Conservation (phyloP, 1,140 invertebrate species). For the Sitodiplosis mosellana region DNA sequence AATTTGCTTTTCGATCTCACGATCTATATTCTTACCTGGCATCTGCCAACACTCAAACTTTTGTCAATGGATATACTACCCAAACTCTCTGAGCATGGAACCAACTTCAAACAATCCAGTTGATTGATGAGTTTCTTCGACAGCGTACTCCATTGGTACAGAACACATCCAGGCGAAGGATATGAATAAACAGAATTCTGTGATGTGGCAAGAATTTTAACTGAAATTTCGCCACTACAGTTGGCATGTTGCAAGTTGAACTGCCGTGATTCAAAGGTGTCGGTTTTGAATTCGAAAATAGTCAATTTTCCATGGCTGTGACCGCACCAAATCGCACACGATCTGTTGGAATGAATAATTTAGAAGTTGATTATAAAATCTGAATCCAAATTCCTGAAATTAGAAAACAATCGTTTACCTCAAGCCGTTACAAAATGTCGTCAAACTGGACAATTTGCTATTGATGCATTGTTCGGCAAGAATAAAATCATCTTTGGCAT, state of each 20-base stretch:
- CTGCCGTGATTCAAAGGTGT: no score
- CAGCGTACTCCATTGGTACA: constrained; percentile 65
- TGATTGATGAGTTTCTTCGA: constrained; percentile 51
- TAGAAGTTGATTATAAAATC: constrained; percentile 36
- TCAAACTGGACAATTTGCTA: constrained; percentile 36
- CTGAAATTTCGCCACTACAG: constrained; percentile 11
- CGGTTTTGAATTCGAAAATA: no score
- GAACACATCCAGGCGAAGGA: constrained; percentile 56
- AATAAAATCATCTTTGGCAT: constrained; percentile 51
- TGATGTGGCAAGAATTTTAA: constrained; percentile 37
- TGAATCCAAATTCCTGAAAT: no score
- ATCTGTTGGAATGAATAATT: constrained; percentile 32
- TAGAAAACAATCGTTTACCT: constrained; percentile 52
- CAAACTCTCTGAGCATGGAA: constrained; percentile 78
- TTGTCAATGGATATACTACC: constrained; percentile 85
- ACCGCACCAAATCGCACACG: no score
- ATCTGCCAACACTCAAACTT: constrained; percentile 56
- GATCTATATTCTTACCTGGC: constrained; percentile 35
- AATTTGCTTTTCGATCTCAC: background rate
- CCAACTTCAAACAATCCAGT: constrained; percentile 78
- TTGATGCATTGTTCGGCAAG: constrained; percentile 55
- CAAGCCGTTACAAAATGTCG: constrained; percentile 48
- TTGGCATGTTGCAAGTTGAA: constrained; percentile 28
- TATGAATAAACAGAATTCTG: constrained; percentile 55
- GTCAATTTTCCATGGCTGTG: no score